Evolutionary conservation across 1,140 invertebrate species (phyloP).

Genomic region (Polypedilum pembai): DNA sequence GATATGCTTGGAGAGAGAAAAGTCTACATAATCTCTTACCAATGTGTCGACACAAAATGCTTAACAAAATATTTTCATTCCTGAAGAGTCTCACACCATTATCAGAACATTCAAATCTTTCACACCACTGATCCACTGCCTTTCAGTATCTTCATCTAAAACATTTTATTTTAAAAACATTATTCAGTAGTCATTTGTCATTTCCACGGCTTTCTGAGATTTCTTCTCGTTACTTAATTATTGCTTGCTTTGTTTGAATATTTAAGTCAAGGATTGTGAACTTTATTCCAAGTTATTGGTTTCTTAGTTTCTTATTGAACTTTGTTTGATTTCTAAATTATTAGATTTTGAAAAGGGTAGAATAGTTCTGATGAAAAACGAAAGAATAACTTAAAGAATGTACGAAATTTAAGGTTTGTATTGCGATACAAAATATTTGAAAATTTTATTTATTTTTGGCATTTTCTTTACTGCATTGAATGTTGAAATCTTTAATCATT

Average conservation of each 20-base stretch:
- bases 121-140: not conserved
- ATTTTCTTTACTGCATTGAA: too few species aligned
- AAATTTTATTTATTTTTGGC: too few species aligned
- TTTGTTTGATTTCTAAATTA: too few species aligned
- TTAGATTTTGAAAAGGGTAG: too few species aligned
- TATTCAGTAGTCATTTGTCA: conserved; percentile 28
- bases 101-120: conserved; percentile 21
- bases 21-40: not conserved
- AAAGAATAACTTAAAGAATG: too few species aligned
- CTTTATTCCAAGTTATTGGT: too few species aligned
- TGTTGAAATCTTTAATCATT: too few species aligned
- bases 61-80: not conserved
- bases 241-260: not conserved
- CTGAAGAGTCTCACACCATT: not conserved
- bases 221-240: not conserved
- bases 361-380: too few species aligned
- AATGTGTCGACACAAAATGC: conserved; percentile 8
- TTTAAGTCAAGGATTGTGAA: not conserved
- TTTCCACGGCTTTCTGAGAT: not conserved
- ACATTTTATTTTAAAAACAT: conserved; percentile 10
- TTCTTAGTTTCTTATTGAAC: too few species aligned
- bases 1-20: not conserved
- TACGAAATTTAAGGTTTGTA: too few species aligned
- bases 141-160: conserved; percentile 16
- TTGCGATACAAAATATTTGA: too few species aligned